Evolutionary conservation across 2,888 invertebrate species (phyloP), one percentile per base, ranked within the genome.

Genomic region (Eupithecia centaureata): DNA sequence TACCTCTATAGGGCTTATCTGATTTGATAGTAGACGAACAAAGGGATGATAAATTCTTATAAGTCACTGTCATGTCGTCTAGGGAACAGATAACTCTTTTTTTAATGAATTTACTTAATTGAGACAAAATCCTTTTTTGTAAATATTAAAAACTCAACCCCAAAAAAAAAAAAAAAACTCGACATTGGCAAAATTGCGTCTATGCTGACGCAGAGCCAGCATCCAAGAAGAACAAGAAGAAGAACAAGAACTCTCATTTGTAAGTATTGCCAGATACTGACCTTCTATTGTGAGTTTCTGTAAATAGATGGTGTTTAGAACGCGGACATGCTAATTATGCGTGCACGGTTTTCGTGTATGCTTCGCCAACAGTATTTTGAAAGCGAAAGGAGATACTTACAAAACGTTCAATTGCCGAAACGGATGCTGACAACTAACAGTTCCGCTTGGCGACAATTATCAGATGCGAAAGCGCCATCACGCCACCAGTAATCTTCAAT

Each of bases 281-380:
- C 92, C 92, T 92, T 92, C 90, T 86, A 89, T 91, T 92, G 90
- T 91, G 83, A 74, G 84, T 80, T 78, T 83, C 84, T 86, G 82
- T 85, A 89, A 88, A 91, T 89, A 90, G 85, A 81, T 80, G 82
- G 80, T 83, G 88, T 86, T 87, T 84, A 89, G 84, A 89, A 83
- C 84, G 79, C 84, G 82, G 84, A 87, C 86, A 85, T 86, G 91
- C 84, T 91, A 90, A 92, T 91, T 91, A 81, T 77, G 82, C 80
- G 78, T 79, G 83, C 88, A 87, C 86, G 72, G 79, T 82, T 86
- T 86, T 84, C 85, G 86, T 77, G 79, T 85, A 83, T 85, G 83
- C 84, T 82, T 82, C 80, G 83, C 78, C 79, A 80, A 74, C 82
- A 80, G 80, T 76, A 75, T 80, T 72, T 75, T 80, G 86, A 90